These are phyloP conservation scores for Accipiter cooperii DNA, from an alignment of 2,113 vertebrate genomes.

Conservation along the genomic window DNA sequence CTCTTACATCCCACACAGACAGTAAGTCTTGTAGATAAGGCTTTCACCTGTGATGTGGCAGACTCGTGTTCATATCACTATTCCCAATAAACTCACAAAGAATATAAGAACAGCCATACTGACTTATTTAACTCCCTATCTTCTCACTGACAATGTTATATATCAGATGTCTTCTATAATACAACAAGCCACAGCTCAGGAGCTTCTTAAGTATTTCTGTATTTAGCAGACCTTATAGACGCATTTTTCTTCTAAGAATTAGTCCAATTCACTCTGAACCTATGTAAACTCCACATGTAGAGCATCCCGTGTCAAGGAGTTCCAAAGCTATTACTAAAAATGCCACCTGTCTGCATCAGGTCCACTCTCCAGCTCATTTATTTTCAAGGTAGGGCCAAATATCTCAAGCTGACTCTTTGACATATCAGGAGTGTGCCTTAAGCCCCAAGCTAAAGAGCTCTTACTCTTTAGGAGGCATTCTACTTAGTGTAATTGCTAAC, in stretches of 20 bases:
- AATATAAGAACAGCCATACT: neutral
- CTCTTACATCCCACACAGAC: neutral
- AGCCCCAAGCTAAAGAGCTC: neutral
- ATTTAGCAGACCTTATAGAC: neutral
- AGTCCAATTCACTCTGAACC: neutral
- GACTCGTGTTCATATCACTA: rapidly evolving
- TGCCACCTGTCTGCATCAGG: neutral
- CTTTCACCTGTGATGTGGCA: neutral
- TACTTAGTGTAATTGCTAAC: neutral
- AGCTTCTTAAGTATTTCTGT: neutral
- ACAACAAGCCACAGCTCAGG: neutral
- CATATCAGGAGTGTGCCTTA: neutral
- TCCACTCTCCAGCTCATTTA: neutral
- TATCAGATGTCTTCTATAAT: neutral
- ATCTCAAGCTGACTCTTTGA: neutral
- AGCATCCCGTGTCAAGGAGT: neutral
- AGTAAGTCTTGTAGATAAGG: neutral
- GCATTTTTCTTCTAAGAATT: neutral
- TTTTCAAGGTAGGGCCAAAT: neutral
- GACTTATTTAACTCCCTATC: neutral
- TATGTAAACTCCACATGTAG: neutral
- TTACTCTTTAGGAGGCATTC: neutral
- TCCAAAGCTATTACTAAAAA: neutral
- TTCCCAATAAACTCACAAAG: neutral
- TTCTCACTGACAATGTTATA: neutral